These are phyloP conservation scores for Colossoma macropomum DNA, from an alignment of 2,113 vertebrate genomes.

Conservation along the genomic window DNA sequence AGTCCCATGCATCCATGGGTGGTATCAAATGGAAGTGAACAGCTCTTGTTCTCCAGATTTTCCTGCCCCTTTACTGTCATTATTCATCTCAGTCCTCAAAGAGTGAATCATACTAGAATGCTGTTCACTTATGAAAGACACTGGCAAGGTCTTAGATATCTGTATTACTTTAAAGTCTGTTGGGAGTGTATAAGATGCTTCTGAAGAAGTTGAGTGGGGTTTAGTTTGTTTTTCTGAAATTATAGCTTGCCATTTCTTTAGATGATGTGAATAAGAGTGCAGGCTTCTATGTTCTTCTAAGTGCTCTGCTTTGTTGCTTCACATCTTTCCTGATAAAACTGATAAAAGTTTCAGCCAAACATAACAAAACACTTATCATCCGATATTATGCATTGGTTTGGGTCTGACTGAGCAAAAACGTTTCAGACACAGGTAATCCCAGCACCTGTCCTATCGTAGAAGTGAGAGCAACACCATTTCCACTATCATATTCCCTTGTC, in stretches of 20 bases:
- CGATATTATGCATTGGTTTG: no score
- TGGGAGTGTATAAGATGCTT: neutral
- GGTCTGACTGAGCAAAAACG: neutral
- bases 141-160: neutral
- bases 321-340: no score
- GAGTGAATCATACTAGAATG: neutral
- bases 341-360: neutral
- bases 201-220: neutral
- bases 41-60: constrained; percentile 56
- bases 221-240: neutral
- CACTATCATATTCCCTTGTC: neutral
- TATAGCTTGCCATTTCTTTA: neutral
- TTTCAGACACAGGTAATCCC: neutral
- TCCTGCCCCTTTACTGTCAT: constrained; percentile 60
- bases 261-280: neutral
- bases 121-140: neutral
- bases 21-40: constrained; percentile 55
- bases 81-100: constrained; percentile 42
- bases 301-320: no score
- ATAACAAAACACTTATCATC: neutral
- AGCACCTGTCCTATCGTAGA: no score
- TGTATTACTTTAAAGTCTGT: neutral
- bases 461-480: neutral
- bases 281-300: no score
- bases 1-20: constrained; percentile 39